A percentile compares a stretch with the other conserved stretches of the same genome.
Conservation (phyloP, 2,797 vertebrate species). For the Pangasius macronema region DNA sequence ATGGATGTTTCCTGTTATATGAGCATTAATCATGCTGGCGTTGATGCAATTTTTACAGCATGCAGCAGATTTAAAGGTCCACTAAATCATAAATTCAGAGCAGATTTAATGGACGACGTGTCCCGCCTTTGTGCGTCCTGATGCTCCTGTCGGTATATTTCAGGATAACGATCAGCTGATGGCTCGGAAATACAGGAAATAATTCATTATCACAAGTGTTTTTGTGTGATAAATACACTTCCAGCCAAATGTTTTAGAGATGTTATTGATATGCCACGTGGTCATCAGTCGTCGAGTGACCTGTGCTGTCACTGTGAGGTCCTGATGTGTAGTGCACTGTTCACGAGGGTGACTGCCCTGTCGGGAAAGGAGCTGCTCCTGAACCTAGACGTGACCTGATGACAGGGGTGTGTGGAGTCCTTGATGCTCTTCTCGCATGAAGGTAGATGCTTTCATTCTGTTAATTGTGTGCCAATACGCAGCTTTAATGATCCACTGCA, state of each 20-base stretch:
- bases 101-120: conserved; percentile 19
- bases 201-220: not conserved
- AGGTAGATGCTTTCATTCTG: no score
- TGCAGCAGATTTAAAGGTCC: conserved; percentile 29
- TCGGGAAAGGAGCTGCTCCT: not conserved
- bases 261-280: not conserved
- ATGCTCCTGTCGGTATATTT: not conserved
- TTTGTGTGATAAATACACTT: not conserved
- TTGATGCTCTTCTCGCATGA: not conserved
- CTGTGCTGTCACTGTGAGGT: not conserved
- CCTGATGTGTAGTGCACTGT: not conserved
- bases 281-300: not conserved
- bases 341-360: not conserved
- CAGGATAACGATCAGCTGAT: conserved; percentile 1
- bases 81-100: conserved; percentile 19
- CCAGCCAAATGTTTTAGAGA: not conserved
- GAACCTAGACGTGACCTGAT: not conserved
- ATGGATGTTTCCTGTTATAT: conserved; percentile 38
- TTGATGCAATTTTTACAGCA: conserved; percentile 16
- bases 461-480: no score
- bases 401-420: not conserved
- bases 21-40: conserved; percentile 18
- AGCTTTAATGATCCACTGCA: not conserved
- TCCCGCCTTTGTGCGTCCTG: conserved; percentile 7
- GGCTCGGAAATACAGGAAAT: not conserved